Evolutionary conservation across 2,113 vertebrate genomes (phyloP).

Genomic region (Aspiorhynchus laticeps): DNA sequence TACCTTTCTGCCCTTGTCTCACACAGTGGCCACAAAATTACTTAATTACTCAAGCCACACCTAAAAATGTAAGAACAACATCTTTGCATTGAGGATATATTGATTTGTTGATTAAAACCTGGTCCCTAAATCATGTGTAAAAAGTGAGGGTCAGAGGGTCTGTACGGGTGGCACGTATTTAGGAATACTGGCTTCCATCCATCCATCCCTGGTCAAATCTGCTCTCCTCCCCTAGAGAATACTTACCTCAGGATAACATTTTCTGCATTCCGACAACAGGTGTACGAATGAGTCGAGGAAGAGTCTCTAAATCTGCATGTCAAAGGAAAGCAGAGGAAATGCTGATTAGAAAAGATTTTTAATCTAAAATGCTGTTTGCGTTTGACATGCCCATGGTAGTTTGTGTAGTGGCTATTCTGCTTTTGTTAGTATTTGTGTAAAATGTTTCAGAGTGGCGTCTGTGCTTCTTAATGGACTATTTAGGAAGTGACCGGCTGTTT

Average conservation of each 20-base stretch:
- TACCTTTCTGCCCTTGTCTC: not conserved
- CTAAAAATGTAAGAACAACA: not conserved
- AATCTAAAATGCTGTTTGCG: conserved; percentile 67
- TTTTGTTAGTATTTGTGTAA: conserved; percentile 45
- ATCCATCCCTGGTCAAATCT: not conserved
- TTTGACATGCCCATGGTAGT: conserved; percentile 41
- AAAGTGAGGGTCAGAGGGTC: not conserved
- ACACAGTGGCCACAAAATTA: not conserved
- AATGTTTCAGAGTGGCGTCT: conserved; percentile 23
- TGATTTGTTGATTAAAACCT: not conserved
- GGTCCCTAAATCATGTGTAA: not conserved
- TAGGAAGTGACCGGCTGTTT: conserved; percentile 48
- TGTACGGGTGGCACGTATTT: conserved; percentile 1
- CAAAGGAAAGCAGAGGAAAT: conserved; percentile 44
- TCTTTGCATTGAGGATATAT: not conserved
- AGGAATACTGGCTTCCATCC: conserved; percentile 47
- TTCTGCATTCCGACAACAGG: conserved; percentile 42
- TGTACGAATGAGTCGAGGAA: conserved; percentile 45
- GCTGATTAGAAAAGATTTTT: conserved; percentile 47
- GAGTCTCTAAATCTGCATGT: conserved; percentile 57
- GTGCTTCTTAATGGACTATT: conserved; percentile 30
- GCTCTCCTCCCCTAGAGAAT: conserved; percentile 24
- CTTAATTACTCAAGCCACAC: not conserved
- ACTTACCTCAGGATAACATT: conserved; percentile 44
- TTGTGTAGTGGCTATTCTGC: conserved; percentile 45